A percentile compares a stretch with the other conserved stretches of the same genome.
Evolutionary conservation across 2,888 invertebrate genomes (phyloP).

Genomic region (Hipparchia semele): DNA sequence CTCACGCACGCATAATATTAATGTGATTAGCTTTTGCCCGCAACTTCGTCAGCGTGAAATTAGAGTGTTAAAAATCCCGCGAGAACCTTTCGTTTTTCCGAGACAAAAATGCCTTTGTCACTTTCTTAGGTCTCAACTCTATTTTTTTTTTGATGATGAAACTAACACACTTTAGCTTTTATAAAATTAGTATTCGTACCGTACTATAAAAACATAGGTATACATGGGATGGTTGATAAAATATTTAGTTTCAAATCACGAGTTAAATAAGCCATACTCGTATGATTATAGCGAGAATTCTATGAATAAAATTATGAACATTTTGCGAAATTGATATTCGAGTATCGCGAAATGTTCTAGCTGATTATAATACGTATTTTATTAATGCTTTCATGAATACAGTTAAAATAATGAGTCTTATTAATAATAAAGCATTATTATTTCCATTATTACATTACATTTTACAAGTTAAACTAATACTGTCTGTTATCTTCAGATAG

Average conservation of each 20-base stretch:
- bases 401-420: neutral
- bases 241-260: neutral
- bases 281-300: conserved; percentile 1
- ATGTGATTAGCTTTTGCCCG: too few relatives aligned
- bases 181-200: neutral
- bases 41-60: too few relatives aligned
- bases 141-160: too few relatives aligned
- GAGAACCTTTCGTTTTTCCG: too few relatives aligned
- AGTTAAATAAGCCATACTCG: neutral
- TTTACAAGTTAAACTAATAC: too few relatives aligned
- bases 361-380: neutral
- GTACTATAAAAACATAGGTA: neutral
- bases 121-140: too few relatives aligned
- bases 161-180: too few relatives aligned
- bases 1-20: too few relatives aligned
- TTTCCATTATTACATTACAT: neutral
- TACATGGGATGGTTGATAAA: neutral
- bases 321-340: neutral
- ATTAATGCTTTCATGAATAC: neutral
- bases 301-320: conserved; percentile 5
- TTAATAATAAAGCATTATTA: neutral
- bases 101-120: too few relatives aligned
- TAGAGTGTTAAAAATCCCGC: too few relatives aligned
- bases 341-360: conserved; percentile 23
- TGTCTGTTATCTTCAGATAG: too few relatives aligned